Percentiles rank a stretch among this genome's conserved stretches.
Conservation (phyloP, 2,888 invertebrate genomes). For the Hydropsyche betteni region DNA sequence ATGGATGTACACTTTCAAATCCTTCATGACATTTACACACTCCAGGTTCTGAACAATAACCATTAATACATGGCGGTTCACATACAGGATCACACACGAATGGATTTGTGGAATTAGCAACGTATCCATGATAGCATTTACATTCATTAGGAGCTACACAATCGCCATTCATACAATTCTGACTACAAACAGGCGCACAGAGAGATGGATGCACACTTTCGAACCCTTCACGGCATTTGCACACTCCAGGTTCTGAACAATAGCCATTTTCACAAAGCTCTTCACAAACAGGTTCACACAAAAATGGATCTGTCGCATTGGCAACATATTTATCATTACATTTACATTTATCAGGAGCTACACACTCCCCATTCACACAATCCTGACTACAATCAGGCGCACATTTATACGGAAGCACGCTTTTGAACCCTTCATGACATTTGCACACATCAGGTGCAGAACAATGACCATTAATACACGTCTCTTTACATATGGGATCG, state of each 20-base stretch:
- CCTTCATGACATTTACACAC: constrained; percentile 60
- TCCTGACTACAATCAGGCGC: not conserved
- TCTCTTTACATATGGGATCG: constrained; percentile 53
- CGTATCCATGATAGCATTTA: constrained; percentile 54
- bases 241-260: constrained; percentile 41
- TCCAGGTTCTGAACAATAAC: constrained; percentile 40
- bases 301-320: constrained; percentile 20
- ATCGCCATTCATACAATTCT: constrained; percentile 56
- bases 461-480: constrained; percentile 49
- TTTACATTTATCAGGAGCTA: constrained; percentile 63
- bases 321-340: constrained; percentile 53
- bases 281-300: constrained; percentile 53
- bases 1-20: not conserved
- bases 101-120: constrained; percentile 25
- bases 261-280: constrained; percentile 45
- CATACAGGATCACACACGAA: constrained; percentile 56
- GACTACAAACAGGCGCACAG: not conserved
- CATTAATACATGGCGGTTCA: constrained; percentile 46
- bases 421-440: constrained; percentile 26
- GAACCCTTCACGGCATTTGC: constrained; percentile 59
- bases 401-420: constrained; percentile 52
- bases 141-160: constrained; percentile 57
- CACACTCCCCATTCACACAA: constrained; percentile 54
- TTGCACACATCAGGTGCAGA: constrained; percentile 37
- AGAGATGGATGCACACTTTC: not conserved